phyloP scores from a whole-genome alignment of 2,113 vertebrate genomes.

The Petroica traversi region DNA sequence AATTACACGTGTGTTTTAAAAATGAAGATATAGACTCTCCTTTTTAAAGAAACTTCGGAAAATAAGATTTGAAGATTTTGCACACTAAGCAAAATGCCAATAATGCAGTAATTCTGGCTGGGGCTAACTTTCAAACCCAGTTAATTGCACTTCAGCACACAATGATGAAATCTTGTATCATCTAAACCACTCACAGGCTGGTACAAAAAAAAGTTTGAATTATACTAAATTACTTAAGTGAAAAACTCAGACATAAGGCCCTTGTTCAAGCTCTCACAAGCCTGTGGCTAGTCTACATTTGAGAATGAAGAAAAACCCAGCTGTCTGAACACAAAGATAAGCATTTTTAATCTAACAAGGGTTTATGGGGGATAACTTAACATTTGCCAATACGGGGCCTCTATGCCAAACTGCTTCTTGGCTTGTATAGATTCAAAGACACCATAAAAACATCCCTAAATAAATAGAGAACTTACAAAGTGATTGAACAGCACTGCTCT shows the following conservation, averaged over 20 bases:
- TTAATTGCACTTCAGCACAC: not conserved
- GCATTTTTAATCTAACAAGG: not conserved
- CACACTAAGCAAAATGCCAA: not conserved
- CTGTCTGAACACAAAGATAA: not conserved
- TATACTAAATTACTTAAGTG: not conserved
- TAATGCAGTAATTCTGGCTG: not conserved
- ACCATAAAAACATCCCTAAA: not conserved
- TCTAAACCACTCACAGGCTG: not conserved
- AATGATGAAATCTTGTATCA: not conserved
- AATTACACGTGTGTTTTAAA: not conserved
- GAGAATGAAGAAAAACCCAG: not conserved
- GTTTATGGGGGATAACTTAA: not conserved
- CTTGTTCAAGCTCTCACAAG: not conserved
- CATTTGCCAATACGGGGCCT: not conserved
- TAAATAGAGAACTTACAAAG: not conserved
- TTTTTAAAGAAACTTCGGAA: not conserved
- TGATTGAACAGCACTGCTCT: not conserved
- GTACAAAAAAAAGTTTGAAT: not conserved
- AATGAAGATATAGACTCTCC: not conserved
- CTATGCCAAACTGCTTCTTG: not conserved
- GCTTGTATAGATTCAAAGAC: not conserved
- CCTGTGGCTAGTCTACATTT: not conserved
- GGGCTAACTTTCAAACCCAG: not conserved
- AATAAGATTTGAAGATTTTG: not conserved
- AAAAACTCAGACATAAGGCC: not conserved